Conservation (phyloP, 1,140 invertebrate species). For the Heliconius hermathena region DNA sequence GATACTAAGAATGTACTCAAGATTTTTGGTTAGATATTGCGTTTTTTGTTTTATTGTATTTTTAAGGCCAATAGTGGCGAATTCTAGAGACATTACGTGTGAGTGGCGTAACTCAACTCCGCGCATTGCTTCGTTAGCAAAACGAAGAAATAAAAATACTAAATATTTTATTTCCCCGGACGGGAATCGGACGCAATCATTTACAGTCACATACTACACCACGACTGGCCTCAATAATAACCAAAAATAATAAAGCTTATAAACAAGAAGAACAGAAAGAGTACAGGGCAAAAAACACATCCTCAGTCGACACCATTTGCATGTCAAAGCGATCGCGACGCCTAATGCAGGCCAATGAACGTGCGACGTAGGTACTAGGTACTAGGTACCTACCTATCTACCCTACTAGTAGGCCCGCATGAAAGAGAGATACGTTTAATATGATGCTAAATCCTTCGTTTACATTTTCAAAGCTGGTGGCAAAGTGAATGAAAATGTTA, state of each 20-base stretch:
- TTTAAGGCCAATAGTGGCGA: too few relatives aligned
- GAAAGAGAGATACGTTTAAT: constrained; percentile 26
- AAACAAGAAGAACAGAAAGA: constrained; percentile 42
- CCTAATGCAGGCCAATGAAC: constrained; percentile 27
- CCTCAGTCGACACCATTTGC: constrained; percentile 37
- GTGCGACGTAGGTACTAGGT: neutral
- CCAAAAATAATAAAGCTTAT: neutral
- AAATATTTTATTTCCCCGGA: too few relatives aligned
- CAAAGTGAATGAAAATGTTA: neutral
- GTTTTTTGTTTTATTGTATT: too few relatives aligned
- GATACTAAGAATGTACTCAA: too few relatives aligned
- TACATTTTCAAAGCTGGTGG: neutral
- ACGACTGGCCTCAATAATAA: neutral
- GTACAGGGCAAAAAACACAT: constrained; percentile 41
- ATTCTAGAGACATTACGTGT: too few relatives aligned
- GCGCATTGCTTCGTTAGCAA: too few relatives aligned
- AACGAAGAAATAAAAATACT: too few relatives aligned
- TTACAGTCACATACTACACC: too few relatives aligned
- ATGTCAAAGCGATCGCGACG: constrained; percentile 43
- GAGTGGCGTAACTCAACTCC: too few relatives aligned
- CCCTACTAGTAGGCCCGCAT: constrained; percentile 4
- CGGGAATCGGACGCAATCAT: too few relatives aligned
- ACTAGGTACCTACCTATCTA: too few relatives aligned
- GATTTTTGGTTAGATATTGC: too few relatives aligned
- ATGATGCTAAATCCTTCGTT: constrained; percentile 25